Conservation (phyloP, 1,140 invertebrate species). For the Drosophila nebulosa region DNA sequence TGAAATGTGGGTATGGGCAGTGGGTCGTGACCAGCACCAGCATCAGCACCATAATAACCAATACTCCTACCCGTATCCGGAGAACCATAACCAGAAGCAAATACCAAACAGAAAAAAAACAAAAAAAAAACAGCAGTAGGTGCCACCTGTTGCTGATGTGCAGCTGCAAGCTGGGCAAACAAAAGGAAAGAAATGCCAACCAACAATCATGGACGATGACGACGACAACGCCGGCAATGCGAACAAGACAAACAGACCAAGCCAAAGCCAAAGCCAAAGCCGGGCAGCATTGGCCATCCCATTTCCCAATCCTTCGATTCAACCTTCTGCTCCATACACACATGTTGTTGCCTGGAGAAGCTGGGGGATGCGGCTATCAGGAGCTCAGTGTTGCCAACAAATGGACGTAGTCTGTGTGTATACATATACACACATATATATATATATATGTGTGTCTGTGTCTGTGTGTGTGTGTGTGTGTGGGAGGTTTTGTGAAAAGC, state of each 20-base stretch:
- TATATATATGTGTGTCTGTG: neutral
- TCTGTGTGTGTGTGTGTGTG: neutral
- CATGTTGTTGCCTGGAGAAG: neutral
- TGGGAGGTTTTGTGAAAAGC: neutral
- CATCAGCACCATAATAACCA: neutral
- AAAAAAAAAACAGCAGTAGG: conserved; percentile 25
- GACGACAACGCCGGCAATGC: conserved; percentile 6
- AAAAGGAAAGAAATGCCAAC: conserved; percentile 56
- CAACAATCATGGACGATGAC: conserved; percentile 5
- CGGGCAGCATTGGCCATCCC: neutral
- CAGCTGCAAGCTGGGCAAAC: conserved; percentile 17
- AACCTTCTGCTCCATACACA: neutral
- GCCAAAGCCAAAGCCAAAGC: conserved; percentile 27
- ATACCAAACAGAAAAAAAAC: neutral
- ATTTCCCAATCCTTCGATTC: too few species aligned
- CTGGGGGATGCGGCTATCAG: conserved; percentile 24
- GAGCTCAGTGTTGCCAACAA: conserved; percentile 29
- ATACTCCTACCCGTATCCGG: too few species aligned
- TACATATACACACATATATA: neutral
- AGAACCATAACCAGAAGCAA: neutral
- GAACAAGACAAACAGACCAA: conserved; percentile 50
- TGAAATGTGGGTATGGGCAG: neutral
- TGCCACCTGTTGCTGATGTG: conserved; percentile 58
- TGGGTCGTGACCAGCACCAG: conserved; percentile 14
- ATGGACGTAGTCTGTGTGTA: conserved; percentile 17